A percentile compares a stretch with the other conserved stretches of the same genome.
Evolutionary conservation across 92 coral and sea anemone species (phyloP).

Genomic region (Parazoanthus atlanticus): DNA sequence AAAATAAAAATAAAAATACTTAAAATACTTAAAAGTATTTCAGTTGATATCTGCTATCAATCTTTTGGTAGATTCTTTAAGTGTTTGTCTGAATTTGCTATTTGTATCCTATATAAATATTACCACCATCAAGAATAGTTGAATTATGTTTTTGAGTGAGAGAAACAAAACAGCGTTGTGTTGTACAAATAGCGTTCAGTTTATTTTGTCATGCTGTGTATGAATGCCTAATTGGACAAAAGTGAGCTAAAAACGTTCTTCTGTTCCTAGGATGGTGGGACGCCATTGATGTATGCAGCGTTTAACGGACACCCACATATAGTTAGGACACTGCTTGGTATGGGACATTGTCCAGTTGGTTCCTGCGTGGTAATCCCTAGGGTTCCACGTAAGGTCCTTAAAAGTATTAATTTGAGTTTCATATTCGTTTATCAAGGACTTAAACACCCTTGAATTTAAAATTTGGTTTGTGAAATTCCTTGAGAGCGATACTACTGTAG

Average conservation of each 20-base stretch:
- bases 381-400: background rate
- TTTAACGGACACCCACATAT: conserved; percentile 92
- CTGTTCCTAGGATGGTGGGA: conserved; percentile 87
- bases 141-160: no score
- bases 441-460: no score
- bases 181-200: no score
- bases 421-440: no score
- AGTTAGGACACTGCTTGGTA: conserved; percentile 87
- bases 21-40: no score
- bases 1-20: no score
- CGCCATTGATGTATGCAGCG: conserved; percentile 95
- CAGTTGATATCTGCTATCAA: background rate
- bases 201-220: no score
- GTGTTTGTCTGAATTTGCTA: background rate
- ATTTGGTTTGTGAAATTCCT: no score
- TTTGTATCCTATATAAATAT: no score
- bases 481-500: no score
- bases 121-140: no score
- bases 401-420: background rate
- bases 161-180: background rate
- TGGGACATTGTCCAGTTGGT: background rate
- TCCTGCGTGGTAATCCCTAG: background rate
- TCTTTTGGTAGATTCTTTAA: background rate
- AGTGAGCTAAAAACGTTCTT: background rate
- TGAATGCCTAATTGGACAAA: background rate